Conservation (phyloP, 2,797 vertebrate species). For the Sylvia borin region DNA sequence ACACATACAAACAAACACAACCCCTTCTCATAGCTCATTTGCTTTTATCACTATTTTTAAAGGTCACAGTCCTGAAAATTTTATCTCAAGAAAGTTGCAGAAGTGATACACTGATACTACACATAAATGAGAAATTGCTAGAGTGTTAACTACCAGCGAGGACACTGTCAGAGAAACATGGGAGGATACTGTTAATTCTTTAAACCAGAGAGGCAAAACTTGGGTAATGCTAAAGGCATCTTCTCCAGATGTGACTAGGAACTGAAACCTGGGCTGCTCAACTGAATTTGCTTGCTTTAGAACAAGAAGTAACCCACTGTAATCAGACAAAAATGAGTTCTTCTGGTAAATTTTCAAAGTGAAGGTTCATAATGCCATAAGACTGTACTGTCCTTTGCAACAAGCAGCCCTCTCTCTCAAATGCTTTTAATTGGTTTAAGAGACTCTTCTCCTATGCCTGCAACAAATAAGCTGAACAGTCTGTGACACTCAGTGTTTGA, state of each 20-base stretch:
- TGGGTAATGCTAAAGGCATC: neutral
- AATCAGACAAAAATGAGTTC: neutral
- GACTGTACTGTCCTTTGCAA: neutral
- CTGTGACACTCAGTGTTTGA: neutral
- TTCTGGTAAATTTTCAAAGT: neutral
- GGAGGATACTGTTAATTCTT: neutral
- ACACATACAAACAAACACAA: neutral
- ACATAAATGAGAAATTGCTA: neutral
- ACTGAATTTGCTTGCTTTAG: neutral
- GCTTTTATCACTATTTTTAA: neutral
- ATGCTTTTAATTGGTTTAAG: neutral
- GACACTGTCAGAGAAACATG: neutral
- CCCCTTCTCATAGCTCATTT: neutral
- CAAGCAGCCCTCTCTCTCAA: neutral
- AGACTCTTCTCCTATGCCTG: neutral
- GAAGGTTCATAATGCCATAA: neutral
- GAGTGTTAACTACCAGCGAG: neutral
- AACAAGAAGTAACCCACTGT: neutral
- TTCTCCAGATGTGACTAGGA: neutral
- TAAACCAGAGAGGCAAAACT: neutral
- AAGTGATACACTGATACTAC: neutral
- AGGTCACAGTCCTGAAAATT: slow-evolving; percentile 3
- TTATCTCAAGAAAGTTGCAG: neutral
- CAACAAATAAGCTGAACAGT: neutral
- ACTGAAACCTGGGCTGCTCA: neutral